Conservation (phyloP, 1,140 invertebrate genomes). For the Pogonognathellus flavescens region DNA sequence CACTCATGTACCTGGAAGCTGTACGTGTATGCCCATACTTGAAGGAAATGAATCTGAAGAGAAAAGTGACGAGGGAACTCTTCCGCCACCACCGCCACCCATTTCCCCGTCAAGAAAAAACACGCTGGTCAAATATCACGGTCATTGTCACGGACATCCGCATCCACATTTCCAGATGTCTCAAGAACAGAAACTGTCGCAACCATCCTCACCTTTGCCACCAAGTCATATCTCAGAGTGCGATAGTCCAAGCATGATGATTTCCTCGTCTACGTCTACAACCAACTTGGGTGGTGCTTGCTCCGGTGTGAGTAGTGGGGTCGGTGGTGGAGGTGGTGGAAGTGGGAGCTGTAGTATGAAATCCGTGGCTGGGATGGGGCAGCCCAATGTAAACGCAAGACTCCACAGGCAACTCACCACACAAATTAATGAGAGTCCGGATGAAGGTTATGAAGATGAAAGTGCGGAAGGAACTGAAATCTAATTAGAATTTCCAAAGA, state of each 20-base stretch:
- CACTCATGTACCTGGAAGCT: conserved; percentile 19
- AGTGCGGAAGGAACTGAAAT: conserved; percentile 67
- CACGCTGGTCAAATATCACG: not conserved
- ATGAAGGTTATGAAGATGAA: conserved; percentile 89
- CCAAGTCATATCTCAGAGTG: not conserved
- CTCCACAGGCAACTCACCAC: conserved; percentile 63
- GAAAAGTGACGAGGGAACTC: conserved; percentile 55
- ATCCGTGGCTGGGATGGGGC: not conserved
- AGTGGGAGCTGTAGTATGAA: not conserved
- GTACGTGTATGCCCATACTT: conserved; percentile 62
- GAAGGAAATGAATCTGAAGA: conserved; percentile 62
- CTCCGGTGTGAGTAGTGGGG: not conserved
- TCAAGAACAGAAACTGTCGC: not conserved
- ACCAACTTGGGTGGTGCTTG: conserved; percentile 8
- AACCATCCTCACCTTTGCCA: too few species aligned
- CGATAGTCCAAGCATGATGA: not conserved
- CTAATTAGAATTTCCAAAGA: conserved; percentile 39
- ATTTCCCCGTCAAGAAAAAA: not conserved
- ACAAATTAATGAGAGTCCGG: conserved; percentile 78
- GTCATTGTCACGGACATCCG: not conserved
- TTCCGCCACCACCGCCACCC: not conserved
- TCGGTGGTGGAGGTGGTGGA: too few species aligned
- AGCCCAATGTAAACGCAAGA: conserved; percentile 52
- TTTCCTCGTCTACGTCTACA: conserved; percentile 20
- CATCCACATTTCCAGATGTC: not conserved